Percentiles rank a stretch among this genome's conserved stretches.
These are phyloP conservation scores for Acomys russatus DNA, from an alignment of 2,797 vertebrate species.

Conservation along the genomic window DNA sequence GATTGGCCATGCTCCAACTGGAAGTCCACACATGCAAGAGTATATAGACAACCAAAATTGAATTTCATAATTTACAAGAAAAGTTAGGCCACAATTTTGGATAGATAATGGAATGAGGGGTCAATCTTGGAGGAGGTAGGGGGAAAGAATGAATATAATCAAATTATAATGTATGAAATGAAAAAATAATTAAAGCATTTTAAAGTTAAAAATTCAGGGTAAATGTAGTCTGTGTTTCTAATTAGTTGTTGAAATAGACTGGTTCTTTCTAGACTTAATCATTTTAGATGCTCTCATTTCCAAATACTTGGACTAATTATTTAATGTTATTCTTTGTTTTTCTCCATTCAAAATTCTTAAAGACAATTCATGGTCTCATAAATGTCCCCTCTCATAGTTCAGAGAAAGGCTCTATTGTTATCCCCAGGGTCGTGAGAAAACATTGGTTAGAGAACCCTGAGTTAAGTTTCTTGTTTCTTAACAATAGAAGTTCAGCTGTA, in stretches of 20 bases:
- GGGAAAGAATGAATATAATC: too few species aligned
- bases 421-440: neutral
- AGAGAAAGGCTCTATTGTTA: neutral
- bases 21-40: too few species aligned
- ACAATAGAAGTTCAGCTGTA: neutral
- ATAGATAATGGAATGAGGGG: neutral
- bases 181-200: neutral
- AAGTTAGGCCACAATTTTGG: neutral
- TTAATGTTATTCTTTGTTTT: neutral
- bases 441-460: neutral
- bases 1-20: neutral
- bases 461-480: neutral
- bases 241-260: neutral
- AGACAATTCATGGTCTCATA: slow-evolving; percentile 21
- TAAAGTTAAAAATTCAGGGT: neutral
- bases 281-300: neutral
- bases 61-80: neutral
- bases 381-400: neutral
- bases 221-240: neutral
- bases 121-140: too few species aligned
- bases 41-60: neutral
- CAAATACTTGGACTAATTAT: neutral
- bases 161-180: neutral
- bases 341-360: slow-evolving; percentile 17
- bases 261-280: neutral